phyloP scores from a whole-genome alignment of 2,797 vertebrate species.

The Neomorphus geoffroyi region DNA sequence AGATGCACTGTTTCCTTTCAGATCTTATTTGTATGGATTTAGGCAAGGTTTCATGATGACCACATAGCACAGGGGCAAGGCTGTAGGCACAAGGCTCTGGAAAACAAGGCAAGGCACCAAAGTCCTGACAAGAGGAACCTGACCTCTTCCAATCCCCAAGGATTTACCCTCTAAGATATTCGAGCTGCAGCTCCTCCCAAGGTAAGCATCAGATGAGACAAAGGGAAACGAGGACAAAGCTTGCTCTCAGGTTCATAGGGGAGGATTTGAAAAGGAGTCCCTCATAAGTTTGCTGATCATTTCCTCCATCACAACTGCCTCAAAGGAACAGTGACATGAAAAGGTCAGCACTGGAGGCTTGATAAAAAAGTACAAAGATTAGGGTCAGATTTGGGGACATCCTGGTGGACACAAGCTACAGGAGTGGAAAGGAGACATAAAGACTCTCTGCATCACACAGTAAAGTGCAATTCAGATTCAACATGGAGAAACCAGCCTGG shows the following conservation, averaged over 20 bases:
- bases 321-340: not conserved
- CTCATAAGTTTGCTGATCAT: not conserved
- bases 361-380: not conserved
- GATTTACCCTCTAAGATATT: not conserved
- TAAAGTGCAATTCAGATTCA: not conserved
- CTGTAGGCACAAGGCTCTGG: not conserved
- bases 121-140: not conserved
- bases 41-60: not conserved
- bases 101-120: not conserved
- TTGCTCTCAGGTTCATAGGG: not conserved
- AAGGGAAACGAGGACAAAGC: not conserved
- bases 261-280: not conserved
- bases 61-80: not conserved
- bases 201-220: not conserved
- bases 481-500: no score
- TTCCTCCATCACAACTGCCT: not conserved
- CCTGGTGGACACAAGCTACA: not conserved
- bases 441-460: not conserved
- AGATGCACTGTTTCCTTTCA: not conserved
- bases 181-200: not conserved
- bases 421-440: not conserved
- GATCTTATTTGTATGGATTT: not conserved
- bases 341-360: not conserved
- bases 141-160: not conserved
- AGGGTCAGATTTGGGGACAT: not conserved